Conservation (phyloP, 1,140 invertebrate genomes). For the Kradibia gibbosae region DNA sequence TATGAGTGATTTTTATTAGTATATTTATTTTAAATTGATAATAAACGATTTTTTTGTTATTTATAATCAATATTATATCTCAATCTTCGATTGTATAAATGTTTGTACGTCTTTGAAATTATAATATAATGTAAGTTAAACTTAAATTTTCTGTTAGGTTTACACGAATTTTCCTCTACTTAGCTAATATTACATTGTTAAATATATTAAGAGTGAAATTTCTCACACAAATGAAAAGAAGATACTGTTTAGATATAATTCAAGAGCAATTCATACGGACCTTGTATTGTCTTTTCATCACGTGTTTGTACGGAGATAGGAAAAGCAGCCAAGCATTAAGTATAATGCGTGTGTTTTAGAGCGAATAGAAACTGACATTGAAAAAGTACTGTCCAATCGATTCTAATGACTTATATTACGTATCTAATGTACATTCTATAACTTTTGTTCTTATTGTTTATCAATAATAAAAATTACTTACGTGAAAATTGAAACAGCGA, state of each 20-base stretch:
- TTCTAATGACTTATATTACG: background rate
- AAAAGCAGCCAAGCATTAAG: constrained; percentile 32
- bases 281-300: background rate
- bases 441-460: background rate
- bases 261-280: background rate
- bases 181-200: background rate
- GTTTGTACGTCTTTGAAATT: too few relatives aligned
- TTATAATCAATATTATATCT: too few relatives aligned
- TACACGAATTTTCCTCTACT: background rate
- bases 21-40: too few relatives aligned
- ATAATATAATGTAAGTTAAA: background rate
- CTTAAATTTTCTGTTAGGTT: background rate
- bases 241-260: background rate
- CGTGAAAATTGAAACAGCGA: too few relatives aligned
- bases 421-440: constrained; percentile 8
- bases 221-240: background rate
- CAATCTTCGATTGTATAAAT: too few relatives aligned
- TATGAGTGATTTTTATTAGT: too few relatives aligned
- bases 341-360: constrained; percentile 72
- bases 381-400: constrained; percentile 64
- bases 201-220: background rate
- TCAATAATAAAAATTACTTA: background rate
- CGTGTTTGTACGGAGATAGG: background rate
- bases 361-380: constrained; percentile 63
- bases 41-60: too few relatives aligned